Conservation (phyloP, 1,140 invertebrate genomes). For the Zaprionus gabonicus region DNA sequence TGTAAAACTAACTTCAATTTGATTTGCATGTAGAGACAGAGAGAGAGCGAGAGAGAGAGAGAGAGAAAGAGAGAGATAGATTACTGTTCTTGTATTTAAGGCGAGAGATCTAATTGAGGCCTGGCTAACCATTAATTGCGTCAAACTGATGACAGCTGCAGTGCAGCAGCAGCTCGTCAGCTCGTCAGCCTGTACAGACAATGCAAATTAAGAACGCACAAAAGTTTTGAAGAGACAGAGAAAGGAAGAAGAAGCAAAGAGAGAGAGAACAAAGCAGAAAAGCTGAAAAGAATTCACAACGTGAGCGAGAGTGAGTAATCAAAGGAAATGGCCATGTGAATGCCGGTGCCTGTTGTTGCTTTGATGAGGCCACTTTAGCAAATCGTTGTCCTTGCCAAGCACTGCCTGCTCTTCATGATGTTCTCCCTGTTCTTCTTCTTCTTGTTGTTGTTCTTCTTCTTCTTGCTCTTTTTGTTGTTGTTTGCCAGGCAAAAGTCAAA, state of each 20-base stretch:
- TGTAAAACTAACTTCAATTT: constrained; percentile 34
- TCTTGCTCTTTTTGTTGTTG: not conserved
- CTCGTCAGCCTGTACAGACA: constrained; percentile 12
- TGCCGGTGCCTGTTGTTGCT: constrained; percentile 70
- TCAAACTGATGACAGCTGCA: constrained; percentile 34
- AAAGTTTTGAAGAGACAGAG: constrained; percentile 9
- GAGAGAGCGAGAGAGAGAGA: not conserved
- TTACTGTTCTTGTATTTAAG: not conserved
- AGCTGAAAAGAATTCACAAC: constrained; percentile 35
- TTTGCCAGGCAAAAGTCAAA: constrained; percentile 22
- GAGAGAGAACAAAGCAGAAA: constrained; percentile 12
- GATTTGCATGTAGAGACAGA: not conserved
- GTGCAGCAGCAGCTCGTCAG: constrained; percentile 12
- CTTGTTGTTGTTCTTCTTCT: not conserved
- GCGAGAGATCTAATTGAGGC: not conserved
- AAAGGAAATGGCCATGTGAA: constrained; percentile 43
- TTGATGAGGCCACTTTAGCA: constrained; percentile 77
- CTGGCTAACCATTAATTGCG: not conserved
- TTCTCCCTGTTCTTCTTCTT: not conserved
- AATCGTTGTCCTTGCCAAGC: constrained; percentile 42
- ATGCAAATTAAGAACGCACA: constrained; percentile 52
- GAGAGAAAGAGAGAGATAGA: too few relatives aligned
- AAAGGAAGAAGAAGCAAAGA: too few relatives aligned
- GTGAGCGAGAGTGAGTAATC: constrained; percentile 31
- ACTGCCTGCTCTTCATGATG: not conserved